phyloP scores from a whole-genome alignment of 1,140 invertebrate genomes.

The Hormaphis cornu region DNA sequence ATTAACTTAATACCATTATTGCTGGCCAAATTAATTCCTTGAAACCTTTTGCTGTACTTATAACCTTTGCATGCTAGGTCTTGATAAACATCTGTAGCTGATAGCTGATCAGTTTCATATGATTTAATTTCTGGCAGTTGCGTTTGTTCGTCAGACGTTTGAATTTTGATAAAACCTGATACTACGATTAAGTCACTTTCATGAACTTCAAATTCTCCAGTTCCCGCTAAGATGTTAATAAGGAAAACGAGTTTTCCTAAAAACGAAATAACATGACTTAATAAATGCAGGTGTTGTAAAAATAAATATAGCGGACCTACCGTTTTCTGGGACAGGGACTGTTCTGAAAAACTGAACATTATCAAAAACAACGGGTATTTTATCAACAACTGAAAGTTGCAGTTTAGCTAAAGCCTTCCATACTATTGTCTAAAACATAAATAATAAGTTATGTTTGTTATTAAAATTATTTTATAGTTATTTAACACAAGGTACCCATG shows the following conservation, averaged over 20 bases:
- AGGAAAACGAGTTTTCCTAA: background rate
- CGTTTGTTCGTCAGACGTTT: conserved; percentile 3
- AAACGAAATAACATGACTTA: background rate
- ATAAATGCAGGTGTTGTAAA: background rate
- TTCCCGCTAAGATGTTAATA: conserved; percentile 16
- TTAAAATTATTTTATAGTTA: too few relatives aligned
- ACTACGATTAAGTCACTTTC: conserved; percentile 1
- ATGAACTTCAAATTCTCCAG: conserved; percentile 17
- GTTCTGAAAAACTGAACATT: conserved; percentile 20
- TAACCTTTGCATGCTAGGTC: conserved; percentile 26
- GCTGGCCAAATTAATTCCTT: background rate
- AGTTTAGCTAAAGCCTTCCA: conserved; percentile 30
- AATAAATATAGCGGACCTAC: background rate
- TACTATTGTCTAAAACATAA: background rate
- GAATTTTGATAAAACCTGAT: conserved; percentile 9
- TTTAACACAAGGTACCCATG: too few relatives aligned
- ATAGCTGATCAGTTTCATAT: background rate
- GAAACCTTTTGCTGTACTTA: conserved; percentile 17
- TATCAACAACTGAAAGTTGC: background rate
- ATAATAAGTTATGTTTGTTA: background rate
- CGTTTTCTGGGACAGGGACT: background rate
- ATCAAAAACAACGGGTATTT: conserved; percentile 9
- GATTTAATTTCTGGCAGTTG: background rate
- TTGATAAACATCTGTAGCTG: conserved; percentile 20
- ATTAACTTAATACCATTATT: conserved; percentile 9